These are phyloP conservation scores for Silurus glanis DNA, from an alignment of 2,113 vertebrate species.

Conservation along the genomic window DNA sequence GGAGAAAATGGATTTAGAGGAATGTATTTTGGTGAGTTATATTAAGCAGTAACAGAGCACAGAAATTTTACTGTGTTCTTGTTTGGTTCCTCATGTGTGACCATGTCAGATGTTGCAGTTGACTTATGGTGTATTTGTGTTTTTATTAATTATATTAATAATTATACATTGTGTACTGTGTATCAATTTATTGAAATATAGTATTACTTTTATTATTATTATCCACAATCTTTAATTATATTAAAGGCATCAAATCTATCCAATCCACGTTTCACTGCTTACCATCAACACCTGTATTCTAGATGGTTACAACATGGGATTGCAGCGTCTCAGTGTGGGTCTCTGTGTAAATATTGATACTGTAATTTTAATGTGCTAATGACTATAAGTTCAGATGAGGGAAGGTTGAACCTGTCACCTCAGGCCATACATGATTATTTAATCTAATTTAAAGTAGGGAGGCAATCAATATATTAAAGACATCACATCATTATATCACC, in stretches of 20 bases:
- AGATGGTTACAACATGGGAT: not conserved
- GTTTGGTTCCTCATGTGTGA: not conserved
- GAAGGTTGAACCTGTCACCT: not conserved
- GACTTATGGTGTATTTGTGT: not conserved
- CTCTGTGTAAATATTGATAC: not conserved
- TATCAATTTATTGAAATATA: not conserved
- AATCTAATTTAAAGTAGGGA: not conserved
- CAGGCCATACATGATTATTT: not conserved
- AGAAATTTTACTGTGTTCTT: not conserved
- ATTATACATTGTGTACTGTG: not conserved
- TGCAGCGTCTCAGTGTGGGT: not conserved
- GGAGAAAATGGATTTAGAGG: slow-evolving; percentile 99
- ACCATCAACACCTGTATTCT: not conserved
- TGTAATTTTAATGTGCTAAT: not conserved
- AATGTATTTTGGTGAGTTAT: slow-evolving; percentile 91
- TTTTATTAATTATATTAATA: not conserved
- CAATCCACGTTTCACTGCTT: not conserved
- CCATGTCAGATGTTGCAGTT: not conserved
- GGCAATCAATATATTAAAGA: not conserved
- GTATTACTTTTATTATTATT: not conserved
- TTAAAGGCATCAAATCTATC: not conserved
- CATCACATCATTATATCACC: not conserved
- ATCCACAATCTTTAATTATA: not conserved
- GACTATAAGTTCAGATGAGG: not conserved
- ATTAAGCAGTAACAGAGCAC: not conserved